Base-by-base conservation (phyloP, 2,797 vertebrate genomes). In the Nasua narica region DNA sequence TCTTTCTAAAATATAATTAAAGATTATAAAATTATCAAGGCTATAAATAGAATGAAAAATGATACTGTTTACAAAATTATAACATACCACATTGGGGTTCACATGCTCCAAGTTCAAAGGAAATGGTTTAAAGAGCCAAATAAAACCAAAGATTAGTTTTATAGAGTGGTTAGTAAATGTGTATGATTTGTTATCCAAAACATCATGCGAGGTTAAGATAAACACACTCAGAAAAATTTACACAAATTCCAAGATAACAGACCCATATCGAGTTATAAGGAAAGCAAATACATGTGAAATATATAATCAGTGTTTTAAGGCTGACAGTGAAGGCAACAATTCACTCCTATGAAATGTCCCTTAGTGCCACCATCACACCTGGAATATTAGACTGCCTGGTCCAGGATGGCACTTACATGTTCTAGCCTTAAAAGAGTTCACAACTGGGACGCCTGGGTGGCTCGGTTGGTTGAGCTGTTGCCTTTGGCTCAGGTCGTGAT, bases 41-140 rank as follows among this genome's bases (percentile, higher is more conserved):
- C 86, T 87, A 86, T 56, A 23, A 52, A 43, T 1, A 96, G 32
- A 90, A 94, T 29, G 18, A 88, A 96, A 81, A 87, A 88, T 43
- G 18, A 97, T 87, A 13, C 48, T 87, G 32, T 77, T 96, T 56
- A 97, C 54, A 83, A 94, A 96, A 92, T 74, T 69, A 76, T 60
- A 82, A 27, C 32, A n/a, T 43, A 62, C n/a, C 35, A 95, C 27
- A 74, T 74, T 86, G 32, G 77, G n/a, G 37, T 76, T 94, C 23
- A 87, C 32, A 43, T 56, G 43, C 72, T 94, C 65, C 67, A 94
- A 93, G 67, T 76, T 88, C 95, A 95, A 96, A 87, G 70, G 32
- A 54, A 86, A n/a, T 67, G 5, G 23, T 74, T 96, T 86, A 89
- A 95, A 81, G 46, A 48, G n/a, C 43, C 19, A 52, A 95, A 82